A percentile compares a stretch with the other conserved stretches of the same genome.
These are phyloP conservation scores for Volucella zonaria DNA, from an alignment of 2,888 invertebrate species.

Conservation along the genomic window DNA sequence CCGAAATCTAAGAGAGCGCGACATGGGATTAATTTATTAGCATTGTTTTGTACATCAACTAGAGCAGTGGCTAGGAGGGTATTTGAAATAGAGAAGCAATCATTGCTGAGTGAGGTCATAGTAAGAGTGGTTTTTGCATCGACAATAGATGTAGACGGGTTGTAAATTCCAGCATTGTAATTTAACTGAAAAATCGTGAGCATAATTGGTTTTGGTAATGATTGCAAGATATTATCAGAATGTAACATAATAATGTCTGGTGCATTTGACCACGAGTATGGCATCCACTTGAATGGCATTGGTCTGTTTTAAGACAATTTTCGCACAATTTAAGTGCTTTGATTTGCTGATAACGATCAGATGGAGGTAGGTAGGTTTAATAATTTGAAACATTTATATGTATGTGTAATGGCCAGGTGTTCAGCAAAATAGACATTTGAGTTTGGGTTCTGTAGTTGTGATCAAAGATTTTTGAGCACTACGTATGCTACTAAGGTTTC, in stretches of 20 bases:
- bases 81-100: no score
- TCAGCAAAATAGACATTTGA: no score
- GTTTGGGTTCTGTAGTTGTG: no score
- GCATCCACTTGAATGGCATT: not conserved
- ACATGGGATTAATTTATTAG: conserved; percentile 41
- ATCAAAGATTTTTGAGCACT: no score
- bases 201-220: not conserved
- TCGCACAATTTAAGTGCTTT: not conserved
- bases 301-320: not conserved
- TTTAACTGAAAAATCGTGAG: not conserved
- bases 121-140: no score
- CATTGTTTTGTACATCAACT: no score
- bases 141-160: not conserved
- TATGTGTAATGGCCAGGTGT: no score
- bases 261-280: not conserved
- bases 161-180: not conserved
- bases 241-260: not conserved
- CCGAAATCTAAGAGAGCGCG: conserved; percentile 54
- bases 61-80: conserved; percentile 33
- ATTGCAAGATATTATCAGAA: not conserved
- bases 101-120: no score
- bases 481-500: no score
- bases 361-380: no score
- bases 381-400: not conserved
- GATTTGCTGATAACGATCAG: no score